A percentile compares a stretch with the other conserved stretches of the same genome.
Evolutionary conservation across 1,140 invertebrate genomes (phyloP).

Genomic region (Chironomus tepperi): DNA sequence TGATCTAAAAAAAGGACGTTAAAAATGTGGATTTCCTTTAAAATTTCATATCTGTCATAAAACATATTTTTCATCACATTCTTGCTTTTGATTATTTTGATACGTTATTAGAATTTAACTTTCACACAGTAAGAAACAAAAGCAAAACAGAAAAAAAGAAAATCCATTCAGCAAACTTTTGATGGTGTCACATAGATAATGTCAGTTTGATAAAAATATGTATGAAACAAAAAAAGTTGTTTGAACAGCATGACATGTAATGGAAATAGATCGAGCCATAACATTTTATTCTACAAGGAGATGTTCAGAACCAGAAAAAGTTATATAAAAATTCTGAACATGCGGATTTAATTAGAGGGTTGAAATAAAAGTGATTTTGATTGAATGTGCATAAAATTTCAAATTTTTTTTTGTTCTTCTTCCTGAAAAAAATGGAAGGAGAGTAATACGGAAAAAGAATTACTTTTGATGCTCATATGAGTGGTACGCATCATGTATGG

Average conservation of each 20-base stretch:
- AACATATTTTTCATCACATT: neutral
- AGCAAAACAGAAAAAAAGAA: neutral
- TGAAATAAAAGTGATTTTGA: neutral
- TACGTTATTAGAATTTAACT: neutral
- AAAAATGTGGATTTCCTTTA: neutral
- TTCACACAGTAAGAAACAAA: neutral
- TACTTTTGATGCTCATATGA: neutral
- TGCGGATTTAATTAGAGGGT: neutral
- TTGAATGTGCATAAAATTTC: constrained; percentile 5
- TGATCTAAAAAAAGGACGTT: no score
- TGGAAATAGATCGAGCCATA: neutral
- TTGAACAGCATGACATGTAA: neutral
- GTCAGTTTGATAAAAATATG: constrained; percentile 1
- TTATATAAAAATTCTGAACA: neutral
- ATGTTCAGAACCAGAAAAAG: no score
- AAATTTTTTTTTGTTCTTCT: no score
- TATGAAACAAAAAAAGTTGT: neutral
- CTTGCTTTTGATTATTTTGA: neutral
- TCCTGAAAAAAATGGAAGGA: no score
- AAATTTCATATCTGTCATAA: neutral
- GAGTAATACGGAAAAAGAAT: neutral
- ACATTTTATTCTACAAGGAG: neutral
- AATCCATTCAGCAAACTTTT: neutral
- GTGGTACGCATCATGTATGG: neutral
- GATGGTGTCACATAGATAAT: neutral